phyloP scores from a whole-genome alignment of 2,113 vertebrate species.

The Pantherophis guttatus region DNA sequence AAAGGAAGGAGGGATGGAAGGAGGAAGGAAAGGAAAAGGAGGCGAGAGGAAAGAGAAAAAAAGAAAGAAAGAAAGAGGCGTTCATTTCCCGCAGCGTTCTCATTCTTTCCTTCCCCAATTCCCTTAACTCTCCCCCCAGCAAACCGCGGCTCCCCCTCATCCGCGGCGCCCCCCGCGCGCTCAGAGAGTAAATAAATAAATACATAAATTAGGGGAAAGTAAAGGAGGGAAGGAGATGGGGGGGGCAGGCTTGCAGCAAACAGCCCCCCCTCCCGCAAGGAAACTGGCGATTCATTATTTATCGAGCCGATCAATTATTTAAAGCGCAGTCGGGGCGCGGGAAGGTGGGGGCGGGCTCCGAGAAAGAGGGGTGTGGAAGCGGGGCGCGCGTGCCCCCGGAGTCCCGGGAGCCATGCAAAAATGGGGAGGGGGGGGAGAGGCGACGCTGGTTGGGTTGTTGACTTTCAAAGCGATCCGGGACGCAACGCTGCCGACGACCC shows the following conservation, averaged over 20 bases:
- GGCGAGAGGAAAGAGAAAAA: background rate
- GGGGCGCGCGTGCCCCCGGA: background rate
- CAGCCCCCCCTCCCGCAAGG: background rate
- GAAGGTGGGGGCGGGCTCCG: background rate
- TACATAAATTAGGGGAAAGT: background rate
- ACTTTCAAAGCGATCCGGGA: background rate
- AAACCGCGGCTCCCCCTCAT: background rate
- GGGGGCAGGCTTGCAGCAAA: background rate
- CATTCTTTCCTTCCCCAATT: background rate
- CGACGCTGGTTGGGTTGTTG: background rate
- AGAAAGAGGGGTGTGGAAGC: background rate
- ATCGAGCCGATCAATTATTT: background rate
- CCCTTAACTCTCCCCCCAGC: background rate
- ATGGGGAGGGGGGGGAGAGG: rapidly evolving
- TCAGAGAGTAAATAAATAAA: background rate
- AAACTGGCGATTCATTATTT: background rate
- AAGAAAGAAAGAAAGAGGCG: background rate
- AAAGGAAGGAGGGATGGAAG: background rate
- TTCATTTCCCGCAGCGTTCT: background rate
- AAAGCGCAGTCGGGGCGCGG: background rate
- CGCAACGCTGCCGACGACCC: background rate
- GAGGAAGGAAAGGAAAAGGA: background rate
- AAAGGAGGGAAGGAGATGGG: background rate
- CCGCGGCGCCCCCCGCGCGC: background rate
- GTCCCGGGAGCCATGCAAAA: background rate